These are phyloP conservation scores for Latheticus oryzae DNA, from an alignment of 2,888 invertebrate species.

Conservation along the genomic window DNA sequence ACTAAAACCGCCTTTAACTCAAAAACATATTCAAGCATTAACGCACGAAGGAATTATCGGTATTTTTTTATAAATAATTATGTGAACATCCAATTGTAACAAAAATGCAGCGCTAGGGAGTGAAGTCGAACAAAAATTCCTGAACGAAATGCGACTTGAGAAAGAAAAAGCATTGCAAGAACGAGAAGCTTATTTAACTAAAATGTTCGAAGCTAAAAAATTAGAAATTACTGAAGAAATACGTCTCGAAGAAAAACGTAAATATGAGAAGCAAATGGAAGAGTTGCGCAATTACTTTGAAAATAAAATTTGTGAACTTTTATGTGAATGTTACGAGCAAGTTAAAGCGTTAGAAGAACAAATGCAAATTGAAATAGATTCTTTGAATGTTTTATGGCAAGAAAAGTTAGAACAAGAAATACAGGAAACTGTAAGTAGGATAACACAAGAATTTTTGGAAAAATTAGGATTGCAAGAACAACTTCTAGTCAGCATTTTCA, in stretches of 20 bases:
- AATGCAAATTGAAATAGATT: constrained; percentile 35
- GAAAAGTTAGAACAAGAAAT: constrained; percentile 53
- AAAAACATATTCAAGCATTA: constrained; percentile 62
- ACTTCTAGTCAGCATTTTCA: constrained; percentile 51
- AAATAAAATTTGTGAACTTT: constrained; percentile 40
- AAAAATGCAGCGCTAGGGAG: constrained; percentile 61
- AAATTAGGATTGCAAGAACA: constrained; percentile 56
- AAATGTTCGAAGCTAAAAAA: constrained; percentile 38
- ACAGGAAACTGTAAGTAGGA: constrained; percentile 49
- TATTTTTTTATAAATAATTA: constrained; percentile 45
- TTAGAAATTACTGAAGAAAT: constrained; percentile 14
- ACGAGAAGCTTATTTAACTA: constrained; percentile 48
- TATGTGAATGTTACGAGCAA: constrained; percentile 44
- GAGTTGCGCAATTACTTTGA: constrained; percentile 46
- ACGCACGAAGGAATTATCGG: constrained; percentile 64
- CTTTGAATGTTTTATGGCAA: constrained; percentile 48
- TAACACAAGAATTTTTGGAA: constrained; percentile 54
- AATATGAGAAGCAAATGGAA: constrained; percentile 28
- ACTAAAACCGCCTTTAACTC: constrained; percentile 62
- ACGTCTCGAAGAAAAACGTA: constrained; percentile 4
- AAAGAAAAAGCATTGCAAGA: constrained; percentile 56
- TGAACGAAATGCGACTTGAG: constrained; percentile 56
- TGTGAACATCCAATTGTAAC: no score
- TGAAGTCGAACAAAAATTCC: constrained; percentile 57
- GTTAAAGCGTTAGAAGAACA: constrained; percentile 43